A percentile compares a stretch with the other conserved stretches of the same genome.
These are phyloP conservation scores for Tetramorium simillimum DNA, from an alignment of 1,140 invertebrate genomes.

Conservation along the genomic window DNA sequence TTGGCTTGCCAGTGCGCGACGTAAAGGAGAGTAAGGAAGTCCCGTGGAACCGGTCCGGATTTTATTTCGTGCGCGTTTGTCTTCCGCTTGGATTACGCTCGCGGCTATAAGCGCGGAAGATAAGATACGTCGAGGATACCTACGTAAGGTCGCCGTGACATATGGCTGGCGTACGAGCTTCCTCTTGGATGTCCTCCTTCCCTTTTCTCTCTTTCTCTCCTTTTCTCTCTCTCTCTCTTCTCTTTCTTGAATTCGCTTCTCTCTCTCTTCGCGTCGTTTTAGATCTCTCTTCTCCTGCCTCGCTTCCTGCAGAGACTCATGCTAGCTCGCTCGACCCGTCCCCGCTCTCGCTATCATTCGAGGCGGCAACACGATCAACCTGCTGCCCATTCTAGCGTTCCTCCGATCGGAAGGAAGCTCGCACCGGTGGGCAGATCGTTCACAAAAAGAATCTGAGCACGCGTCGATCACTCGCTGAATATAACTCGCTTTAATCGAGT, in stretches of 20 bases:
- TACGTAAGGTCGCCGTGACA: constrained; percentile 75
- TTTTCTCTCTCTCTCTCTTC: not conserved
- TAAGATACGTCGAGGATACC: constrained; percentile 75
- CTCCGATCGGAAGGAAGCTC: constrained; percentile 73
- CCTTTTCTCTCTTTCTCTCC: not conserved
- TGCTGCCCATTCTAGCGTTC: constrained; percentile 31
- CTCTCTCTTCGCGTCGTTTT: not conserved
- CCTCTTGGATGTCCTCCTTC: constrained; percentile 13
- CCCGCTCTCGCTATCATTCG: not conserved
- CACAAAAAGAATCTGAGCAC: constrained; percentile 58
- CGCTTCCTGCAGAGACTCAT: constrained; percentile 34
- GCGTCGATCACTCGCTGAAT: constrained; percentile 1
- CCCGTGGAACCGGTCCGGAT: constrained; percentile 74
- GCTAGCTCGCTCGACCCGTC: not conserved
- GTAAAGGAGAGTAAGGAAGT: constrained; percentile 69
- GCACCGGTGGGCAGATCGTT: constrained; percentile 34
- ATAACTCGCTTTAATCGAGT: constrained; percentile 55
- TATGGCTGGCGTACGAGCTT: constrained; percentile 75
- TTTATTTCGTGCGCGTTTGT: constrained; percentile 78
- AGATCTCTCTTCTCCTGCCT: constrained; percentile 27
- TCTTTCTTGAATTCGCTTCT: not conserved
- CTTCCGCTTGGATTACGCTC: constrained; percentile 77
- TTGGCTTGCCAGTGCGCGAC: constrained; percentile 19
- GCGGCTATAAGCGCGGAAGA: constrained; percentile 77
- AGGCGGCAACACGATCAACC: constrained; percentile 18